phyloP scores from a whole-genome alignment of 2,888 invertebrate genomes.

The Macrosiphum euphorbiae region DNA sequence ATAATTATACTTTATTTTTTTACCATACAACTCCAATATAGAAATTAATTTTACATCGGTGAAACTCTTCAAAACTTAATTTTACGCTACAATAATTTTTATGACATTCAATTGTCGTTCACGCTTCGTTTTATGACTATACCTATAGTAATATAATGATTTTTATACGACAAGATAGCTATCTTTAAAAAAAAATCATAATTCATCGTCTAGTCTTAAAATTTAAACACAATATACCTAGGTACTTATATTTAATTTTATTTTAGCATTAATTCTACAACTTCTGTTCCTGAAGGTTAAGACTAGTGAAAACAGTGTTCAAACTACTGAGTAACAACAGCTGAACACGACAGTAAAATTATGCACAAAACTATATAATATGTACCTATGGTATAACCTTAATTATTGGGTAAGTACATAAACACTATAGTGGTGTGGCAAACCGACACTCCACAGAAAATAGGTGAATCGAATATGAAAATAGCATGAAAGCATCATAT shows the following conservation, averaged over 20 bases:
- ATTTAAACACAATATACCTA: background rate
- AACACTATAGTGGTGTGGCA: background rate
- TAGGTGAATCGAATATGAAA: background rate
- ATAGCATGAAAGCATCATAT: background rate
- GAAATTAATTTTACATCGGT: background rate
- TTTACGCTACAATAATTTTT: slow-evolving; percentile 26
- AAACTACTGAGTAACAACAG: background rate
- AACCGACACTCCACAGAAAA: background rate
- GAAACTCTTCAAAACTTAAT: slow-evolving; percentile 18
- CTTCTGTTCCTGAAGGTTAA: background rate
- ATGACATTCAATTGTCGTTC: background rate
- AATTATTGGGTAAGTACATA: background rate
- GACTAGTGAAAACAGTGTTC: background rate
- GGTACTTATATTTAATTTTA: background rate
- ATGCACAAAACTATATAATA: background rate
- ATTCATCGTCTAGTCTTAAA: background rate
- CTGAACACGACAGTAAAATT: background rate
- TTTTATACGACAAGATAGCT: background rate
- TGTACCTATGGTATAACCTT: background rate
- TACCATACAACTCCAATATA: background rate
- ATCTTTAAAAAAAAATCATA: background rate
- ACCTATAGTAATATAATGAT: background rate
- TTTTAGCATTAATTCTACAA: background rate
- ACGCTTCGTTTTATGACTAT: background rate
- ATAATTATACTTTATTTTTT: slow-evolving; percentile 4